Percentiles rank a stretch among this genome's conserved stretches.
These are phyloP conservation scores for Melanotaenia trifasciata DNA, from an alignment of 2,797 vertebrate species.

Conservation along the genomic window DNA sequence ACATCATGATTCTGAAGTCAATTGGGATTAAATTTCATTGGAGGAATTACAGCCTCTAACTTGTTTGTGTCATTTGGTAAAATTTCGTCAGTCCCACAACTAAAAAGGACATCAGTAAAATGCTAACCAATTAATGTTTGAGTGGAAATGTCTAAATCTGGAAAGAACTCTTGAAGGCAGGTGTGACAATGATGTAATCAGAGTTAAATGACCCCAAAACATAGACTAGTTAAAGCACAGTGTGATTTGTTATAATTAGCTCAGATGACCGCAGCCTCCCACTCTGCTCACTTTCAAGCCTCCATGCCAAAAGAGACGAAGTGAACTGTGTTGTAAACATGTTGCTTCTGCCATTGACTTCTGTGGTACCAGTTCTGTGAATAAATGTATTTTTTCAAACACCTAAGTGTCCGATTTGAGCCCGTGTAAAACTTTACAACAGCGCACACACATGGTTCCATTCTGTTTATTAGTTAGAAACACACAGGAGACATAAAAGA, in stretches of 20 bases:
- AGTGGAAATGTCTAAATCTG: neutral
- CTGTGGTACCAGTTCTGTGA: conserved; percentile 71
- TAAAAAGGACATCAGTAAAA: too few relatives aligned
- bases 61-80: neutral
- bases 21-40: neutral
- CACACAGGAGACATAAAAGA: conserved; percentile 58
- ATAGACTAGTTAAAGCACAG: too few relatives aligned
- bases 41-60: neutral
- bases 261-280: neutral
- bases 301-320: conserved; percentile 60
- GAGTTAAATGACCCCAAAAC: too few relatives aligned
- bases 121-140: too few relatives aligned
- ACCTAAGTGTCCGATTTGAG: conserved; percentile 21
- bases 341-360: conserved; percentile 55
- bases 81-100: neutral
- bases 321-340: conserved; percentile 59
- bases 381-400: conserved; percentile 87
- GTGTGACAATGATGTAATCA: neutral
- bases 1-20: neutral
- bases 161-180: neutral
- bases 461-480: conserved; percentile 77
- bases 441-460: conserved; percentile 10
- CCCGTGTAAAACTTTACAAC: neutral
- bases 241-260: neutral
- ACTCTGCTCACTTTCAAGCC: neutral